phyloP scores from a whole-genome alignment of 1,140 invertebrate genomes.

The Diploscapter pachys region DNA sequence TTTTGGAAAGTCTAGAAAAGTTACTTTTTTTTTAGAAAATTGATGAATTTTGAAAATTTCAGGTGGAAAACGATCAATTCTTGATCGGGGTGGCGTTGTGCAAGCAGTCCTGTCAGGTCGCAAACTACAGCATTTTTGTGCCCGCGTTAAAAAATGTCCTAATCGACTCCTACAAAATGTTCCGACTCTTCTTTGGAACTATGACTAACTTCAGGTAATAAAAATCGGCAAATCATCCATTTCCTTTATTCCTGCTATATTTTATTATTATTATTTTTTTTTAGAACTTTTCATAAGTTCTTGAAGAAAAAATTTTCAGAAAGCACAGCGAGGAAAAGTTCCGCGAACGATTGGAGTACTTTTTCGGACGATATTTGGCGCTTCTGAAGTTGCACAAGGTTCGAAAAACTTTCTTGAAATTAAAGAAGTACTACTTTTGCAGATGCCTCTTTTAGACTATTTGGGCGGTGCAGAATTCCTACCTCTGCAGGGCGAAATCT shows the following conservation, averaged over 20 bases:
- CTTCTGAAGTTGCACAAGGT: constrained; percentile 25
- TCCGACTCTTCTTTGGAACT: constrained; percentile 40
- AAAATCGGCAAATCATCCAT: no score
- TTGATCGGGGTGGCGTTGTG: neutral
- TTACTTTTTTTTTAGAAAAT: no score
- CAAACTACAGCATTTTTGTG: constrained; percentile 32
- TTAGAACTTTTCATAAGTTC: neutral
- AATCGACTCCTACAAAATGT: constrained; percentile 36
- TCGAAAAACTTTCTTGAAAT: neutral
- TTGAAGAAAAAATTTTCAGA: neutral
- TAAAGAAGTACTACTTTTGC: constrained; percentile 2
- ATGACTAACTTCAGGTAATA: constrained; percentile 26
- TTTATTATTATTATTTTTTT: constrained; percentile 11
- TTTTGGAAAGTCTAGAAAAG: no score
- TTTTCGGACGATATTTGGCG: constrained; percentile 30
- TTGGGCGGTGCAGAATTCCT: constrained; percentile 39
- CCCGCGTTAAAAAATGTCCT: constrained; percentile 33
- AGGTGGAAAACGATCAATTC: no score
- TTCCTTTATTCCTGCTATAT: no score
- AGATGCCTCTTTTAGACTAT: constrained; percentile 40
- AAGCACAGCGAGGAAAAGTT: constrained; percentile 24
- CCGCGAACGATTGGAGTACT: constrained; percentile 38
- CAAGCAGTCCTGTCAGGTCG: constrained; percentile 22
- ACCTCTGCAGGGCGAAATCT: constrained; percentile 30
- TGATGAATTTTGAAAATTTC: no score